These are phyloP conservation scores for Naso thynnoides DNA, from an alignment of 2,797 vertebrate species.

Conservation along the genomic window DNA sequence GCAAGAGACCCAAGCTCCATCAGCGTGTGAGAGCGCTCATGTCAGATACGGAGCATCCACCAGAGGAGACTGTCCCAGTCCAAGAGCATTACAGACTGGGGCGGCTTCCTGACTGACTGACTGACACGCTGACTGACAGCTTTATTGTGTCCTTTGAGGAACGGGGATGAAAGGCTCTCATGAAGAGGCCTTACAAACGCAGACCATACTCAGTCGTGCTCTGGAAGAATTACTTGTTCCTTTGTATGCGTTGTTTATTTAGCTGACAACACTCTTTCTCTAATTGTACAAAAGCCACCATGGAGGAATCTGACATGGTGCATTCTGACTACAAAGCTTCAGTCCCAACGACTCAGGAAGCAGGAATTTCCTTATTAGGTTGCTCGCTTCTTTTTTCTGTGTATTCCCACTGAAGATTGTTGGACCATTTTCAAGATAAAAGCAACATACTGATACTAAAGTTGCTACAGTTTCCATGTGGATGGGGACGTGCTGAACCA, in stretches of 20 bases:
- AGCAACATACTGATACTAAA: constrained; percentile 3
- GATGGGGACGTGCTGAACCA: not conserved
- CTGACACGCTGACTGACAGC: constrained; percentile 76
- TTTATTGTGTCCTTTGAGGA: constrained; percentile 74
- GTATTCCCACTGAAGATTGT: not conserved
- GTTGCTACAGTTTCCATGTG: not conserved
- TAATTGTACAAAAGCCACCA: constrained; percentile 59
- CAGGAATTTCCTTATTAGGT: constrained; percentile 23
- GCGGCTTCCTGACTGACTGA: constrained; percentile 58
- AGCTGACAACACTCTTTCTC: constrained; percentile 64
- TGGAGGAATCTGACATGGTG: constrained; percentile 42
- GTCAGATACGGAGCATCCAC: constrained; percentile 67
- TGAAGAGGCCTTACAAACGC: constrained; percentile 66
- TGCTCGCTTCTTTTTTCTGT: not conserved
- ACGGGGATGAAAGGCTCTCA: constrained; percentile 63
- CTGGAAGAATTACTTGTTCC: constrained; percentile 49
- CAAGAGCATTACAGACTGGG: constrained; percentile 48
- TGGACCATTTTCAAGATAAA: constrained; percentile 11
- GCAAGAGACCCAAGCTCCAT: constrained; percentile 45
- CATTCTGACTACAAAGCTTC: constrained; percentile 38
- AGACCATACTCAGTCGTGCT: constrained; percentile 51
- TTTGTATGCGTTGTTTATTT: constrained; percentile 71
- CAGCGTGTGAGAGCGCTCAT: constrained; percentile 43
- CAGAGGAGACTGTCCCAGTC: constrained; percentile 62
- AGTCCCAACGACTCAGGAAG: constrained; percentile 18